Evolutionary conservation across 2,888 invertebrate genomes (phyloP), one percentile per base, ranked within the genome.

Genomic region (Steinernema scapterisci): DNA sequence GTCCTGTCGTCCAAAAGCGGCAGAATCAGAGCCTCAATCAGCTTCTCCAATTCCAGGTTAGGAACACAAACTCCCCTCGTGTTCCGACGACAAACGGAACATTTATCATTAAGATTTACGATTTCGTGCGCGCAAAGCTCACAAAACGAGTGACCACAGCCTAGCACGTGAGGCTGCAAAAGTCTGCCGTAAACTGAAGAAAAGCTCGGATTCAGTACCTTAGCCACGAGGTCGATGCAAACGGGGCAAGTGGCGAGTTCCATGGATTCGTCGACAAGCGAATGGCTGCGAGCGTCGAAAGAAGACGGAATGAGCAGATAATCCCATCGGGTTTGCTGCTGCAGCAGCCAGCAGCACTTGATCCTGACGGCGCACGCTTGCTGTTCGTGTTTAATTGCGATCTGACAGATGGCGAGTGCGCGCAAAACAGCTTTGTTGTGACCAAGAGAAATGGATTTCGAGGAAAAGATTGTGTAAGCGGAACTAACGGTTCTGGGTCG

Each of bases 171-270:
- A 16, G 45, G 45, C 16, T 44, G n/a, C n/a, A n/a, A n/a, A n/a
- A n/a, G n/a, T n/a, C n/a, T n/a, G n/a, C n/a, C n/a, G n/a, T n/a
- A n/a, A n/a, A n/a, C n/a, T n/a, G n/a, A n/a, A n/a, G n/a, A n/a
- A n/a, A n/a, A n/a, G n/a, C n/a, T n/a, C n/a, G n/a, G 48, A 48
- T 13, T 48, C 3, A 7, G 21, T 9, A 21, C 21, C 52, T 52
- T 63, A 23, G 63, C 63, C 63, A 63, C 6, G 31, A 63, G 63
- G 16, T 63, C 63, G 16, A 63, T 21, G 38, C 63, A 63, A 11
- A 63, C 63, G 38, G 63, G 63, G 31, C 63, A 63, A 13, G 16
- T 63, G 27, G 63, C 63, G 31, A 63, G 63, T 13, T 63, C 63
- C 63, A 63, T 63, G 25, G 63, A 21, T 31, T 63, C 31, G 23